Evolutionary conservation across 2,888 invertebrate genomes (phyloP).

Genomic region (Trissolcus japonicus): DNA sequence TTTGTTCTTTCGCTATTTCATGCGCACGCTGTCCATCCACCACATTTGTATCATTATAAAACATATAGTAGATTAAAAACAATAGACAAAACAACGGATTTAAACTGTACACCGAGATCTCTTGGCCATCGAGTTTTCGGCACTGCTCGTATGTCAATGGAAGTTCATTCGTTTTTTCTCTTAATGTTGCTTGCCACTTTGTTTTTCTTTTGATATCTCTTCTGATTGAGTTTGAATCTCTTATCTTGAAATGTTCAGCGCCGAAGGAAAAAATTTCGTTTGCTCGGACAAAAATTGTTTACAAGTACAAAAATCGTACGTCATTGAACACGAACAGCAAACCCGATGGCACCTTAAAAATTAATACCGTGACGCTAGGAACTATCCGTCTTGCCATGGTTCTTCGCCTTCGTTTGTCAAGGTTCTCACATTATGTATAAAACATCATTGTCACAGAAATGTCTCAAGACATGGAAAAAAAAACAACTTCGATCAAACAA

Average conservation of each 20-base stretch:
- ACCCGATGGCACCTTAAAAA: conserved; percentile 72
- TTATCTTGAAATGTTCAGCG: no score
- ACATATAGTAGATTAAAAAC: conserved; percentile 56
- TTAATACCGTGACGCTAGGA: conserved; percentile 75
- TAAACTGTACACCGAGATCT: conserved; percentile 73
- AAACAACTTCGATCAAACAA: conserved; percentile 42
- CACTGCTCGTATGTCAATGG: conserved; percentile 20
- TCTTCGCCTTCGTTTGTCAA: conserved; percentile 48
- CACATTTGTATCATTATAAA: conserved; percentile 54
- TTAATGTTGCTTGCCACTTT: not conserved
- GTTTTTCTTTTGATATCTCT: no score
- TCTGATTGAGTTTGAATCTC: no score
- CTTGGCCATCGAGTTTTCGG: conserved; percentile 67
- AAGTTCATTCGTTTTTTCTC: not conserved
- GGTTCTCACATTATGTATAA: conserved; percentile 46
- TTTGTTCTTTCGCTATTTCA: conserved; percentile 28
- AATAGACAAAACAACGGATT: conserved; percentile 64
- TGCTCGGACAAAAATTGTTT: no score
- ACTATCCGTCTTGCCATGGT: conserved; percentile 65
- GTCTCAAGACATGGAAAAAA: conserved; percentile 37
- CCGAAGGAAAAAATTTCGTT: no score
- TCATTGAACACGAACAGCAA: conserved; percentile 57
- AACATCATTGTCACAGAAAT: conserved; percentile 50
- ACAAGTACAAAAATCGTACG: not conserved
- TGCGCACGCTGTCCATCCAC: conserved; percentile 48